These are phyloP conservation scores for Nanorana parkeri DNA, from an alignment of 2,113 vertebrate genomes.

Conservation along the genomic window DNA sequence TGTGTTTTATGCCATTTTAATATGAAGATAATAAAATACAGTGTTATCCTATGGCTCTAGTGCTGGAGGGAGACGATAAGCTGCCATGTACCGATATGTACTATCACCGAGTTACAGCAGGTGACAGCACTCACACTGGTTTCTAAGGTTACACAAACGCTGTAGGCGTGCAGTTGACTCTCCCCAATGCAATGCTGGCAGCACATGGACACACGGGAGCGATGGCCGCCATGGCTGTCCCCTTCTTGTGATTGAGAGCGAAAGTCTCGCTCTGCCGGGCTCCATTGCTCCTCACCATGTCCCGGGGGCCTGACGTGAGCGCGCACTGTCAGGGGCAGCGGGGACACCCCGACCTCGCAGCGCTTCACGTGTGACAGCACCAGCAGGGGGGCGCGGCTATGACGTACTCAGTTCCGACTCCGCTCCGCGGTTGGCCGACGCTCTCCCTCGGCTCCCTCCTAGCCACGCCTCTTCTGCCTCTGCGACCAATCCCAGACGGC, in stretches of 20 bases:
- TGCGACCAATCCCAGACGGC: not conserved
- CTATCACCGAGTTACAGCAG: too few species aligned
- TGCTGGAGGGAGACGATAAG: too few species aligned
- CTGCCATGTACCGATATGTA: too few species aligned
- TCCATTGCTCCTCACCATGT: not conserved
- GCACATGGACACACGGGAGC: not conserved
- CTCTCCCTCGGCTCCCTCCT: not conserved
- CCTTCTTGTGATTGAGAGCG: too few species aligned
- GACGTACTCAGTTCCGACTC: not conserved
- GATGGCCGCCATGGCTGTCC: not conserved
- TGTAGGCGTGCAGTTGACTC: not conserved
- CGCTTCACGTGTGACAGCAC: constrained; percentile 48
- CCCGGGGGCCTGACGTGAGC: too few species aligned
- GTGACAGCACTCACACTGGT: not conserved
- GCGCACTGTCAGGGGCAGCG: constrained; percentile 18
- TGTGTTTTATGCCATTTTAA: too few species aligned
- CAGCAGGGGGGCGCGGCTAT: constrained; percentile 41
- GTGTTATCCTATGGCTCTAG: too few species aligned
- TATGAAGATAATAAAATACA: too few species aligned
- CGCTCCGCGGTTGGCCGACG: constrained; percentile 1
- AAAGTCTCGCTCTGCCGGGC: not conserved
- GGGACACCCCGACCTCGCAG: constrained; percentile 44
- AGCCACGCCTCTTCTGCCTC: not conserved
- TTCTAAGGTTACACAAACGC: constrained; percentile 1
- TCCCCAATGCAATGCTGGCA: too few species aligned